Conservation (phyloP, 2,888 invertebrate species). For the Drosophila atripex region DNA sequence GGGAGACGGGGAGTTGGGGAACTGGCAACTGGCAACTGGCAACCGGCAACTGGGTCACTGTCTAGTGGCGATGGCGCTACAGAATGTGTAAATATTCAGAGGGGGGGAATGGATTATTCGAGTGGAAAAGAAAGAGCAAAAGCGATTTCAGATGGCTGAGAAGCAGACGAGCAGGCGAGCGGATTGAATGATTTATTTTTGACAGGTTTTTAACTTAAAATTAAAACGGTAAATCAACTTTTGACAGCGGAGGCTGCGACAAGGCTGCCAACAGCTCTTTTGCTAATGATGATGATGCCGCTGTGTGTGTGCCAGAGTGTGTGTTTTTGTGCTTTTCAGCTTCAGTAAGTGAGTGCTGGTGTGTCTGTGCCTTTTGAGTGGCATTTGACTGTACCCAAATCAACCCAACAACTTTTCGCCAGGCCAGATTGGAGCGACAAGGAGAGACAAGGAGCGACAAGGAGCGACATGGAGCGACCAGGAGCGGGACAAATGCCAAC, state of each 20-base stretch:
- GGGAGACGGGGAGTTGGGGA: slow-evolving; percentile 1
- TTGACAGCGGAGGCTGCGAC: slow-evolving; percentile 77
- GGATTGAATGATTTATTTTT: slow-evolving; percentile 83
- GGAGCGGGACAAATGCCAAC: slow-evolving; percentile 52
- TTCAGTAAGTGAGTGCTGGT: slow-evolving; percentile 4
- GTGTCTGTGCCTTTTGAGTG: slow-evolving; percentile 35
- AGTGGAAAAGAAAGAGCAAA: slow-evolving; percentile 14
- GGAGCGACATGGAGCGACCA: neutral
- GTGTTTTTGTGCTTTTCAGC: slow-evolving; percentile 29
- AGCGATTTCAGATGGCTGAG: slow-evolving; percentile 11
- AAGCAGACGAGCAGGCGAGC: slow-evolving; percentile 33
- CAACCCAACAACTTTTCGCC: slow-evolving; percentile 60
- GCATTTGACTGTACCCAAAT: slow-evolving; percentile 71
- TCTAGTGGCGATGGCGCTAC: slow-evolving; percentile 55
- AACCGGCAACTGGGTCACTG: slow-evolving; percentile 65
- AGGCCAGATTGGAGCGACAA: slow-evolving; percentile 2
- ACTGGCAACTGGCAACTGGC: too few relatives aligned
- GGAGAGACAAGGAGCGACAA: neutral
- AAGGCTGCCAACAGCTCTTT: slow-evolving; percentile 73
- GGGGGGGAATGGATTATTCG: neutral
- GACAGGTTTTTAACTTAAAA: slow-evolving; percentile 83
- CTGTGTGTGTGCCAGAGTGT: slow-evolving; percentile 20
- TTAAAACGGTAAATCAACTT: slow-evolving; percentile 83
- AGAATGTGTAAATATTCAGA: slow-evolving; percentile 54
- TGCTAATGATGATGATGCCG: slow-evolving; percentile 70